Evolutionary conservation across 2,113 vertebrate genomes (phyloP).

Genomic region (Sander vitreus): DNA sequence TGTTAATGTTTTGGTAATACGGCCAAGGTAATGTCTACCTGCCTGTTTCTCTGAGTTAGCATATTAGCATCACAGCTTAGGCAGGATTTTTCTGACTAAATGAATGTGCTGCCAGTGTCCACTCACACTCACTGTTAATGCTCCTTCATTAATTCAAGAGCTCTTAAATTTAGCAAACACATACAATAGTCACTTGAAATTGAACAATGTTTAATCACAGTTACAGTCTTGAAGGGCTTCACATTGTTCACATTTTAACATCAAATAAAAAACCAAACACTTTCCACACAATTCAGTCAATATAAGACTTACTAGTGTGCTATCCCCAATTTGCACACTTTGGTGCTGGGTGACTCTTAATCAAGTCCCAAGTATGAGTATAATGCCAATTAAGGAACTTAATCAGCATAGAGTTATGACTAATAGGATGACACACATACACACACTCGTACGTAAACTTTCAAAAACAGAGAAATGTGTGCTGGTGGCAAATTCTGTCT

Average conservation of each 20-base stretch:
- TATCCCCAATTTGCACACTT: constrained; percentile 37
- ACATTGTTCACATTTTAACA: constrained; percentile 48
- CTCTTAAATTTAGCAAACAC: constrained; percentile 47
- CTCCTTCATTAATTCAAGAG: constrained; percentile 34
- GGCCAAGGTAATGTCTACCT: constrained; percentile 77
- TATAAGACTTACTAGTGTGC: constrained; percentile 31
- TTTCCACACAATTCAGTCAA: constrained; percentile 16
- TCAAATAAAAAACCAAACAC: constrained; percentile 18
- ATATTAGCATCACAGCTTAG: constrained; percentile 42
- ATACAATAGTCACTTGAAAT: constrained; percentile 38
- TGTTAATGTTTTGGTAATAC: constrained; percentile 57
- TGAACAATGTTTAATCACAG: constrained; percentile 8
- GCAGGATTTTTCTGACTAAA: constrained; percentile 52
- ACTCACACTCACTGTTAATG: constrained; percentile 20
- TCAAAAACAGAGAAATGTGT: constrained; percentile 61
- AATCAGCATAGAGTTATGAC: constrained; percentile 30
- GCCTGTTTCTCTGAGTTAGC: constrained; percentile 80
- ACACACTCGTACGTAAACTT: background rate
- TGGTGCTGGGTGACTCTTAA: constrained; percentile 43
- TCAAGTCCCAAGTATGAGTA: constrained; percentile 26
- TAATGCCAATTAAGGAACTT: constrained; percentile 22
- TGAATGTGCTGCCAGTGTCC: constrained; percentile 67
- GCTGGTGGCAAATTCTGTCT: constrained; percentile 66
- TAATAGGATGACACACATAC: constrained; percentile 20
- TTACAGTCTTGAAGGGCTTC: constrained; percentile 48